These are phyloP conservation scores for Tetraodon nigroviridis DNA, from an alignment of 2,113 vertebrate species.

Conservation along the genomic window DNA sequence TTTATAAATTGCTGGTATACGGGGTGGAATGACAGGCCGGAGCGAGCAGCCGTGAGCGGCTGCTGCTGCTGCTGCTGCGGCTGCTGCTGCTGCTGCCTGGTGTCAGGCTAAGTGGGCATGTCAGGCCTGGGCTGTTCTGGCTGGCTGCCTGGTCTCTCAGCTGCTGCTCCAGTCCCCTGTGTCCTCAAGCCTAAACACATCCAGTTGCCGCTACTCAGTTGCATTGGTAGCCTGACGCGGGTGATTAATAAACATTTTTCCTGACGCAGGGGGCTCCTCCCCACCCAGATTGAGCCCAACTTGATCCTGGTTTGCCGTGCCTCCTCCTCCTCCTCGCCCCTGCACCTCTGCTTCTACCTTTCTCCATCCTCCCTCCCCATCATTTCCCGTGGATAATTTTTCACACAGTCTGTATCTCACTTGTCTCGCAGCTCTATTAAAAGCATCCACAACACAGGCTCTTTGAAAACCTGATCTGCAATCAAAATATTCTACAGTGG, in stretches of 20 bases:
- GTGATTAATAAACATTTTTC: slow-evolving; percentile 63
- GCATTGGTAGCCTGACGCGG: slow-evolving; percentile 47
- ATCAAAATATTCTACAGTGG: slow-evolving; percentile 36
- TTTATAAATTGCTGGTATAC: slow-evolving; percentile 24
- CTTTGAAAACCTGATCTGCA: slow-evolving; percentile 45
- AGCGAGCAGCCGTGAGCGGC: slow-evolving; percentile 38
- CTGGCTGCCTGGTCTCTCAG: slow-evolving; percentile 65
- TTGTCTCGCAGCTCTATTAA: slow-evolving; percentile 28
- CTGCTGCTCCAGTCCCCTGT: slow-evolving; percentile 60
- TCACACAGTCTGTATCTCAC: slow-evolving; percentile 51
- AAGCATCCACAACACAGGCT: slow-evolving; percentile 31
- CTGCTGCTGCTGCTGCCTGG: slow-evolving; percentile 49
- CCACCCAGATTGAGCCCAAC: slow-evolving; percentile 10
- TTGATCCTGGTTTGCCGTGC: slow-evolving; percentile 6
- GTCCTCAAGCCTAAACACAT: slow-evolving; percentile 65
- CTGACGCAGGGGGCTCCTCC: slow-evolving; percentile 49
- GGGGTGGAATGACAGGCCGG: slow-evolving; percentile 21
- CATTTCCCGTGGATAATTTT: slow-evolving; percentile 37
- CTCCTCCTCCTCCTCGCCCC: slow-evolving; percentile 19
- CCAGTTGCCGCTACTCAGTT: slow-evolving; percentile 66
- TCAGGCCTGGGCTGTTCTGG: slow-evolving; percentile 60
- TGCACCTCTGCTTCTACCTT: slow-evolving; percentile 37
- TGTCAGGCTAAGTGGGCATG: slow-evolving; percentile 66
- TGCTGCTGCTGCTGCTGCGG: slow-evolving; percentile 21
- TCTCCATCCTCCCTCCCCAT: slow-evolving; percentile 43